Evolutionary conservation across 2,113 vertebrate species (phyloP).

Genomic region (Chloroceryle aenea): DNA sequence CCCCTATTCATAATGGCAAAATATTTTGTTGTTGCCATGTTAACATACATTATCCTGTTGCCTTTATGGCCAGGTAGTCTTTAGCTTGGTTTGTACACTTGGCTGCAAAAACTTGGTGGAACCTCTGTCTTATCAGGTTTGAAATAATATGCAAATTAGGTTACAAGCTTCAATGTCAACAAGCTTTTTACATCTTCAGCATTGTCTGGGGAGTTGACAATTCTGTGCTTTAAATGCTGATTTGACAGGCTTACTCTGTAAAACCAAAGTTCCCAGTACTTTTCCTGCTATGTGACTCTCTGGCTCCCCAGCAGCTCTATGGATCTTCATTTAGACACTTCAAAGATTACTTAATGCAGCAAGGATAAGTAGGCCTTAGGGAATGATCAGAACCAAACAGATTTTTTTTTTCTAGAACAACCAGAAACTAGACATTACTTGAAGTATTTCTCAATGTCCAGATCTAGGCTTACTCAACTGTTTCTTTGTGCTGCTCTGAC

Average conservation of each 20-base stretch:
- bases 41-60: not conserved
- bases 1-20: not conserved
- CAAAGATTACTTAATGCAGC: not conserved
- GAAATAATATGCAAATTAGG: not conserved
- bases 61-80: not conserved
- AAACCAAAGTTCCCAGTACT: not conserved
- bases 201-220: not conserved
- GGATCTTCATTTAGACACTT: not conserved
- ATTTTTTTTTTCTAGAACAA: not conserved
- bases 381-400: not conserved
- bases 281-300: not conserved
- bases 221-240: not conserved
- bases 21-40: not conserved
- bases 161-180: not conserved
- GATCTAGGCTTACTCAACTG: not conserved
- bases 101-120: not conserved
- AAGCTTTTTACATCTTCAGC: not conserved
- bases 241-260: not conserved
- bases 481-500: not conserved
- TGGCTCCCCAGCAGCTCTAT: not conserved
- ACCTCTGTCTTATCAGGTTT: not conserved
- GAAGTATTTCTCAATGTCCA: not conserved
- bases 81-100: not conserved
- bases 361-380: not conserved
- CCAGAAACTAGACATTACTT: not conserved